Evolutionary conservation across 2,797 vertebrate genomes (phyloP).

Genomic region (Sebastes minor): DNA sequence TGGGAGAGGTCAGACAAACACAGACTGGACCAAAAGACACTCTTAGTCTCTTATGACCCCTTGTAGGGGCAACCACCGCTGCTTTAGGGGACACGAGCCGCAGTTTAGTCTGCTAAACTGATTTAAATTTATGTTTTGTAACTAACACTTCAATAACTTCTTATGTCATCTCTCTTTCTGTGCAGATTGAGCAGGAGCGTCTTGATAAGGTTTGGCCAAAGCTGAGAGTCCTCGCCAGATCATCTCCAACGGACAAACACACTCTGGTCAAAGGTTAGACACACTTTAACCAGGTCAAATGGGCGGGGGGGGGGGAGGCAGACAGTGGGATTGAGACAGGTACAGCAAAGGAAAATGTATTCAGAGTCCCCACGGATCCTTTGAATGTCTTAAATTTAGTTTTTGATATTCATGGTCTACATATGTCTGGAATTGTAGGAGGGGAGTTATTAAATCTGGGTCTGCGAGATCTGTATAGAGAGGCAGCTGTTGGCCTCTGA

Average conservation of each 20-base stretch:
- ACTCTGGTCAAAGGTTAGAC: conserved; percentile 94
- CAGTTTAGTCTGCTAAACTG: neutral
- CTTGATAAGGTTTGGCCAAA: conserved; percentile 98
- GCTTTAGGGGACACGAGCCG: neutral
- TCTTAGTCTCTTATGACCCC: neutral
- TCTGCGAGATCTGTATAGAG: neutral
- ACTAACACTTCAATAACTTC: neutral
- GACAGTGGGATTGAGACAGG: neutral
- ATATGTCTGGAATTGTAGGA: too few relatives aligned
- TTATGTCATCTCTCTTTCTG: neutral
- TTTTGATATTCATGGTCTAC: neutral
- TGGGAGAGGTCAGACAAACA: conserved; percentile 87
- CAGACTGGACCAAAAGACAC: neutral
- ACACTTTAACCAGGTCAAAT: neutral
- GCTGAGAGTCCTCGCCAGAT: conserved; percentile 93
- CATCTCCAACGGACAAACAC: conserved; percentile 95
- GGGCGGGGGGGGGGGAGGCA: too few relatives aligned
- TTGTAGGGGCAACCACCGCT: neutral
- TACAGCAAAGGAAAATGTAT: too few relatives aligned
- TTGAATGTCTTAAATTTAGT: too few relatives aligned
- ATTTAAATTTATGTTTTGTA: neutral
- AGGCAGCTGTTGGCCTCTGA: neutral
- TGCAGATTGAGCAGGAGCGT: conserved; percentile 92
- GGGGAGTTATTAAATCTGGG: neutral
- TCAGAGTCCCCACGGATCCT: too few relatives aligned